Conservation (phyloP, 1,140 invertebrate genomes). For the Orius laevigatus region DNA sequence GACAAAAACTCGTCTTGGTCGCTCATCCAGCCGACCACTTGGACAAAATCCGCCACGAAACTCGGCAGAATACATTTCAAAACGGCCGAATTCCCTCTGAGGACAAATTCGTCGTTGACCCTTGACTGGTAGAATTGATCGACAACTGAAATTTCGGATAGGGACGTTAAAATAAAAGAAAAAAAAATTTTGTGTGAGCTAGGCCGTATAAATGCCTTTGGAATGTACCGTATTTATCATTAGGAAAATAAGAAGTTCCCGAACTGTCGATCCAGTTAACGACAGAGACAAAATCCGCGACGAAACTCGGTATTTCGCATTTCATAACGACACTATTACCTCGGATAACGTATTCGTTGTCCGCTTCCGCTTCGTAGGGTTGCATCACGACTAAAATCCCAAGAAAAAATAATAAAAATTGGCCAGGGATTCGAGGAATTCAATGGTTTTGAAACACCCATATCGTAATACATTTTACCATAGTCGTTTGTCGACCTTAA, state of each 20-base stretch:
- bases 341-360: slow-evolving; percentile 84
- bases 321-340: slow-evolving; percentile 82
- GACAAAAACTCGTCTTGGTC: slow-evolving; percentile 2
- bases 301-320: slow-evolving; percentile 86
- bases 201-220: background rate
- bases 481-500: background rate
- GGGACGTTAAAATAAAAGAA: background rate
- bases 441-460: background rate
- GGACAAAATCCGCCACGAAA: slow-evolving; percentile 74
- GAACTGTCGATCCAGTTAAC: slow-evolving; percentile 54
- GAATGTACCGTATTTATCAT: slow-evolving; percentile 14
- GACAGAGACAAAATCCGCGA: slow-evolving; percentile 77
- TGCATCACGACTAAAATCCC: slow-evolving; percentile 54
- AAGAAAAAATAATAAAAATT: background rate
- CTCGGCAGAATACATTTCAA: slow-evolving; percentile 76
- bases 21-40: slow-evolving; percentile 58
- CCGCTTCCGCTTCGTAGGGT: slow-evolving; percentile 65
- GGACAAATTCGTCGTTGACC: slow-evolving; percentile 73
- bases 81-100: slow-evolving; percentile 68
- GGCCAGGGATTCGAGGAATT: background rate
- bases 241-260: slow-evolving; percentile 17
- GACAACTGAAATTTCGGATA: slow-evolving; percentile 41
- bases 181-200: background rate
- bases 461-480: background rate
- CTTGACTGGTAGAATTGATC: slow-evolving; percentile 64